phyloP scores from a whole-genome alignment of 2,797 vertebrate species.

The Gadopsis bispinosus region DNA sequence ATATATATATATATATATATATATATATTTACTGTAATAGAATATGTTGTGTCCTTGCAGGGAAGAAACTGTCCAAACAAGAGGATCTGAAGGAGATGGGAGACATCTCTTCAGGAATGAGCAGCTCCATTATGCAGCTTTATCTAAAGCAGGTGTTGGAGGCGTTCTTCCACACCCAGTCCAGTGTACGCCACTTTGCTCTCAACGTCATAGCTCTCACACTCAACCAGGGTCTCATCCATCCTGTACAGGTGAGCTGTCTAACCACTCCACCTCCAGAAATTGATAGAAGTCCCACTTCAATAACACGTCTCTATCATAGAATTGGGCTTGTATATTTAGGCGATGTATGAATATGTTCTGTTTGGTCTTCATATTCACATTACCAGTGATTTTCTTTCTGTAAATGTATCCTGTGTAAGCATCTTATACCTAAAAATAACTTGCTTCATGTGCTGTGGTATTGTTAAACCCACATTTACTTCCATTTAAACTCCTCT shows the following conservation, averaged over 20 bases:
- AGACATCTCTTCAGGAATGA: slow-evolving; percentile 98
- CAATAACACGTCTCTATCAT: neutral
- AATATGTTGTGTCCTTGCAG: slow-evolving; percentile 73
- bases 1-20: neutral
- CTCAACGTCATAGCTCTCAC: slow-evolving; percentile 97
- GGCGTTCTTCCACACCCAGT: slow-evolving; percentile 95
- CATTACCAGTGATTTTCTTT: no score
- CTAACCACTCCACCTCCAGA: neutral
- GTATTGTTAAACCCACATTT: neutral
- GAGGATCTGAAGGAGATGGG: slow-evolving; percentile 99
- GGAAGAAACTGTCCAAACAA: slow-evolving; percentile 97
- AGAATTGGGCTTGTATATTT: neutral
- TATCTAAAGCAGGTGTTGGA: slow-evolving; percentile 98
- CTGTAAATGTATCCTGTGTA: neutral
- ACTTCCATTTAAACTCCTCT: neutral
- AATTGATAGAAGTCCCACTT: neutral
- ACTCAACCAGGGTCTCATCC: slow-evolving; percentile 97
- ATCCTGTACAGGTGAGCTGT: slow-evolving; percentile 86
- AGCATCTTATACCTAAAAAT: neutral
- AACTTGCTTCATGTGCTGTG: neutral
- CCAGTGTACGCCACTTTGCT: slow-evolving; percentile 95
- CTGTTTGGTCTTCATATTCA: neutral
- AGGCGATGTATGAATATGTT: neutral
- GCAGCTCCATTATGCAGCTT: slow-evolving; percentile 99
- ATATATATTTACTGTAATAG: neutral